Evolutionary conservation across 2,113 vertebrate genomes (phyloP), one percentile per base, ranked within the genome.

Genomic region (Rutilus rutilus): DNA sequence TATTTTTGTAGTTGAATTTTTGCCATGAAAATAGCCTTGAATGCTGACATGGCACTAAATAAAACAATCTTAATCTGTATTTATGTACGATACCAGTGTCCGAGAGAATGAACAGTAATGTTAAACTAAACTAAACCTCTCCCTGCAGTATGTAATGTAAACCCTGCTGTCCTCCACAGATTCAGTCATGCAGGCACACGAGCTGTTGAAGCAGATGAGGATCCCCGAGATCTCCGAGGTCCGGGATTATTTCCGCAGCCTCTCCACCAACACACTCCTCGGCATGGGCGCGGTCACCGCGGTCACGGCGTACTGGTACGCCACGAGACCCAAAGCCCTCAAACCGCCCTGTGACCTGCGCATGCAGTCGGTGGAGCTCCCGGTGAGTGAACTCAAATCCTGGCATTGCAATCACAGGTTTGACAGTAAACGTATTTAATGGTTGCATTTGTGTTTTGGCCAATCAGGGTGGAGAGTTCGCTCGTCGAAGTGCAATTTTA

Each of bases 311-410:
- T 98, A 96, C 92, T 98, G 96, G 96, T 96, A 97, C 39, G 95
- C 96, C 25, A 97, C 96, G 0, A 95, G 97, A 73, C 96, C 97
- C 0, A 96, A 93, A 84, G 92, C 97, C 65, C 90, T 96, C 75
- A 96, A 96, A 30, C 94, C 95, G 0, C 92, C 95, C 47, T 98
- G 96, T 15, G 95, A 98, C 89, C 93, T 98, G 67, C 75, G 90
- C 62, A 95, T 96, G 96, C 98, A 99, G 89, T 99, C 98, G 0
- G 91, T 97, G 67, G 96, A 98, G 92, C 76, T 97, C 30, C 90
- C 95, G 92, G 97, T 98, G 87, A 95, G 96, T 94, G 87, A 0
- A 6, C 67, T 6, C 21, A 42, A 42, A 23, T 11, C 36, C 39
- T 74, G 23, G 7, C 19, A 2, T n/a, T 23, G 6, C 12, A 42